These are phyloP conservation scores for Xiphorhynchus elegans DNA, from an alignment of 2,113 vertebrate species.

Conservation along the genomic window DNA sequence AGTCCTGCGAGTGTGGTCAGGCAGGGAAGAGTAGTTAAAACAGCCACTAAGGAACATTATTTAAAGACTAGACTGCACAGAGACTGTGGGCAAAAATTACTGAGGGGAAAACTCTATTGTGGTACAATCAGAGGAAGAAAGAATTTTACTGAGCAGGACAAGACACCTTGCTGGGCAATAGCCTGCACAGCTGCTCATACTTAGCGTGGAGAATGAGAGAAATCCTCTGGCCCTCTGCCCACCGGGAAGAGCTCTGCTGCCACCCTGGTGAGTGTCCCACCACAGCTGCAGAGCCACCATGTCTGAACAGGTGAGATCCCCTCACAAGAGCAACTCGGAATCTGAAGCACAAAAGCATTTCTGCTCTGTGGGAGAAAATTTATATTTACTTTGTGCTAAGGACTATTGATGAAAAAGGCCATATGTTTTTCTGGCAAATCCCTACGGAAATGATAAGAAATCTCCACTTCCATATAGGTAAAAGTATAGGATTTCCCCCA, in stretches of 20 bases:
- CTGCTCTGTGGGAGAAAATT: background rate
- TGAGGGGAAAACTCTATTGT: background rate
- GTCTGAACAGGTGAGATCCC: background rate
- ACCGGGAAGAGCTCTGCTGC: background rate
- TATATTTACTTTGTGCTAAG: background rate
- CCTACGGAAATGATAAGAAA: background rate
- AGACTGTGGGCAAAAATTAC: background rate
- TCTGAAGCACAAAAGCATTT: background rate
- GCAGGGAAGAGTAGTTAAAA: background rate
- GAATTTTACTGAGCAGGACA: background rate
- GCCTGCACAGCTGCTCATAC: background rate
- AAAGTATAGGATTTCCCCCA: background rate
- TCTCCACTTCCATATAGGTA: background rate
- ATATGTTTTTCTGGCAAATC: background rate
- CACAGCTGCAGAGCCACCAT: background rate
- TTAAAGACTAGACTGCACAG: background rate
- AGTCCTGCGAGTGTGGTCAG: accelerated
- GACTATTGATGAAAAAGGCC: background rate
- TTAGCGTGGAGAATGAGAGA: background rate
- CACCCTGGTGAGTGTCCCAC: background rate
- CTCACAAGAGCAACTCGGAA: background rate
- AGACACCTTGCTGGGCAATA: background rate
- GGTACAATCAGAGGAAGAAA: accelerated
- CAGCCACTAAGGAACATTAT: background rate
- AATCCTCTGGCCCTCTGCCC: background rate